These are phyloP conservation scores for Cataglyphis albicans DNA, from an alignment of 2,888 invertebrate species.

Conservation along the genomic window DNA sequence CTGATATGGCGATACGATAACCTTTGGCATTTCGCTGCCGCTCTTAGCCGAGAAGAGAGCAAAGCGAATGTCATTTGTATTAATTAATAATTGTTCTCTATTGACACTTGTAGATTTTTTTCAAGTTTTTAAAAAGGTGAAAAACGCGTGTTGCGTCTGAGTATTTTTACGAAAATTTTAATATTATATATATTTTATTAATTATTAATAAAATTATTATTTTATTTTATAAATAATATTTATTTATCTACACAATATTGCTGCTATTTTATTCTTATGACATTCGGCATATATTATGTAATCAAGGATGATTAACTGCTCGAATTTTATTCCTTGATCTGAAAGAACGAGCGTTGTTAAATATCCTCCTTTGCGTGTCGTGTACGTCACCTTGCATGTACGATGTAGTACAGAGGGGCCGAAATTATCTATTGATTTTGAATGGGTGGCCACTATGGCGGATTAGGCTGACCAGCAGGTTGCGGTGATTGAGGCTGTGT, in stretches of 20 bases:
- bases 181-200: not conserved
- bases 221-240: not conserved
- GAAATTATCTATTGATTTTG: slow-evolving; percentile 85
- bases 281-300: not conserved
- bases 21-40: slow-evolving; percentile 51
- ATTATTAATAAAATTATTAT: not conserved
- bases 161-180: not conserved
- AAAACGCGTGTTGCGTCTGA: not conserved
- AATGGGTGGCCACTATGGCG: slow-evolving; percentile 82
- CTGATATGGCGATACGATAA: slow-evolving; percentile 62
- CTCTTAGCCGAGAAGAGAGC: not conserved
- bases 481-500: slow-evolving; percentile 84
- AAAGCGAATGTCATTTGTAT: not conserved
- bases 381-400: slow-evolving; percentile 70
- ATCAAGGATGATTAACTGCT: not conserved
- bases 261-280: not conserved
- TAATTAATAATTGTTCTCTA: slow-evolving; percentile 16
- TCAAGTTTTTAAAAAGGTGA: not conserved
- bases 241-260: not conserved
- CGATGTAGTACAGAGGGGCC: slow-evolving; percentile 62
- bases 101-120: slow-evolving; percentile 4
- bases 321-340: not conserved
- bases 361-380: slow-evolving; percentile 65
- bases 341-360: slow-evolving; percentile 60
- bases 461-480: slow-evolving; percentile 84